phyloP scores from a whole-genome alignment of 2,113 vertebrate species.

The Cyanoramphus novaezelandiae region DNA sequence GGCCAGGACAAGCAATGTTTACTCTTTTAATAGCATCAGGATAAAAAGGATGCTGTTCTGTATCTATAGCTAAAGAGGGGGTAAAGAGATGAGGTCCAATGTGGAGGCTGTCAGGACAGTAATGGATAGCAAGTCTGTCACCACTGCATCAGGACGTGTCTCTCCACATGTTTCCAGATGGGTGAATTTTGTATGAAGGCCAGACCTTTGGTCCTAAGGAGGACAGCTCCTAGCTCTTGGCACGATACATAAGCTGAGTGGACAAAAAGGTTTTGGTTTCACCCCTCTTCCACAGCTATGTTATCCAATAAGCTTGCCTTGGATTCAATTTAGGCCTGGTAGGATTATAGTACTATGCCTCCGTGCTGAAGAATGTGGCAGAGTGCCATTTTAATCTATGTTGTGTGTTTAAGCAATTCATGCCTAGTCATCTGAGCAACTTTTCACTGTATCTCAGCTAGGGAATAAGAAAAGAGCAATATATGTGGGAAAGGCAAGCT shows the following conservation, averaged over 20 bases:
- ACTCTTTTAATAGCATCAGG: not conserved
- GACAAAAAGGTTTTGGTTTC: not conserved
- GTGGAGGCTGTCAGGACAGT: not conserved
- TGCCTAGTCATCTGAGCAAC: not conserved
- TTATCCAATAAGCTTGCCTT: not conserved
- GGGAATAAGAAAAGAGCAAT: not conserved
- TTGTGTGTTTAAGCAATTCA: not conserved
- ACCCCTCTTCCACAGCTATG: not conserved
- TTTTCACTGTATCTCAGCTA: not conserved
- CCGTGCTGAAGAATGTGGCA: slow-evolving; percentile 7
- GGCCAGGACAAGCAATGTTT: not conserved
- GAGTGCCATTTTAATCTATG: slow-evolving; percentile 29
- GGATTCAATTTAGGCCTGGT: not conserved
- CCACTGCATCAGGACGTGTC: not conserved
- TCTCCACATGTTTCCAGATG: not conserved
- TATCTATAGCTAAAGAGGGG: not conserved
- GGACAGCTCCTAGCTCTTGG: not conserved
- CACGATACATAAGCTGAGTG: not conserved
- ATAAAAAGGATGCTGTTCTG: not conserved
- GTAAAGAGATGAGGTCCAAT: not conserved
- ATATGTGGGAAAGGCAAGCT: not conserved
- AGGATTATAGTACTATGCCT: not conserved
- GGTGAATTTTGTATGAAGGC: not conserved
- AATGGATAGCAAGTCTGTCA: not conserved
- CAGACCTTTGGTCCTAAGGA: not conserved